Conservation (phyloP, 2,797 vertebrate genomes). For the Aulostomus chinensis region DNA sequence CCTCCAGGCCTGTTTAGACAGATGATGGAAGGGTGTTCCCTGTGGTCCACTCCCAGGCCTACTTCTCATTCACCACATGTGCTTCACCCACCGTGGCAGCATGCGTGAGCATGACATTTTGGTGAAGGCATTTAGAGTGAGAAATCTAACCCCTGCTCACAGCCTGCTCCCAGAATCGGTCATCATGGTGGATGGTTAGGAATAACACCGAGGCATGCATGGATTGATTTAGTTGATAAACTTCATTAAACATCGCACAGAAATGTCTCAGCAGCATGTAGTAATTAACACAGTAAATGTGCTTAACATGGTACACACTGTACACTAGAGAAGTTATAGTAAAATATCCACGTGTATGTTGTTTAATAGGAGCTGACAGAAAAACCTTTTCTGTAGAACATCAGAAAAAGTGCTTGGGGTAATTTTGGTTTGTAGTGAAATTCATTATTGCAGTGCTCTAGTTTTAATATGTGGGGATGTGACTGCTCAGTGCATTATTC, state of each 20-base stretch:
- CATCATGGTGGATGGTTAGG: conserved; percentile 39
- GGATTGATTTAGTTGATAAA: conserved; percentile 38
- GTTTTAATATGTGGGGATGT: too few species aligned
- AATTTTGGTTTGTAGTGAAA: too few species aligned
- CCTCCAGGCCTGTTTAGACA: conserved; percentile 72
- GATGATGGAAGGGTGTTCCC: conserved; percentile 79
- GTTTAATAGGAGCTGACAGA: too few species aligned
- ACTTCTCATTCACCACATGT: conserved; percentile 69
- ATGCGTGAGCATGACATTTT: conserved; percentile 70
- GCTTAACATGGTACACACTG: background rate
- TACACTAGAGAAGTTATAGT: background rate
- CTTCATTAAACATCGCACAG: conserved; percentile 10
- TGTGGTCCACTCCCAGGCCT: conserved; percentile 65
- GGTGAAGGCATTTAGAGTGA: conserved; percentile 60
- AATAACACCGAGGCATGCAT: conserved; percentile 23
- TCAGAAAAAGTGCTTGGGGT: too few species aligned
- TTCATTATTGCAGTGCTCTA: too few species aligned
- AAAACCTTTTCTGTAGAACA: too few species aligned
- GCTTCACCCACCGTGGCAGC: conserved; percentile 55
- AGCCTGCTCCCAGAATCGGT: conserved; percentile 28
- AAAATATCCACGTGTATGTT: too few species aligned
- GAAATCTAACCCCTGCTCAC: conserved; percentile 45
- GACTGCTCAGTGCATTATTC: too few species aligned
- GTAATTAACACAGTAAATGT: conserved; percentile 5
- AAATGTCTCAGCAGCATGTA: conserved; percentile 12